A percentile compares a stretch with the other conserved stretches of the same genome.
Conservation (phyloP, 1,140 invertebrate species). For the Thaumatotibia leucotreta region DNA sequence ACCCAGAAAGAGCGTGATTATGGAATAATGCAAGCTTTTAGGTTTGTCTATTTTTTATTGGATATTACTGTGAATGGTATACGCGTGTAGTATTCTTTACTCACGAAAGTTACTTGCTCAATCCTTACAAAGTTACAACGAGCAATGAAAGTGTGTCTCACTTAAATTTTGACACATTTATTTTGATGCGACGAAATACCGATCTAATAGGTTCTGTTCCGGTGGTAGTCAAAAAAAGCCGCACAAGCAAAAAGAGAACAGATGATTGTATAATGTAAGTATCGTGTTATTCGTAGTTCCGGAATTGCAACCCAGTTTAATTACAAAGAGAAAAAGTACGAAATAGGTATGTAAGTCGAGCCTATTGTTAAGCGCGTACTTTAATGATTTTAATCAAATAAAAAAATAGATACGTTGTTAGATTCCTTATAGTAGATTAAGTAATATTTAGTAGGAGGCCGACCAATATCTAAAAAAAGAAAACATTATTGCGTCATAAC, state of each 20-base stretch:
- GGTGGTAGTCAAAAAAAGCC: background rate
- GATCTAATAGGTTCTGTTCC: background rate
- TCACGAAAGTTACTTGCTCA: no score
- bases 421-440: background rate
- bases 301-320: slow-evolving; percentile 5
- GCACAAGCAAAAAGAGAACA: background rate
- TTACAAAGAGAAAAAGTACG: background rate
- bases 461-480: no score
- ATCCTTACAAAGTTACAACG: no score
- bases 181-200: background rate
- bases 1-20: no score
- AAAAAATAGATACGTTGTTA: background rate
- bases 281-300: slow-evolving; percentile 1
- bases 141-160: no score
- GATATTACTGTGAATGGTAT: no score
- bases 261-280: slow-evolving; percentile 11
- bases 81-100: no score
- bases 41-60: no score
- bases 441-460: no score
- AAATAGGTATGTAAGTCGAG: background rate
- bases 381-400: background rate
- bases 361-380: background rate
- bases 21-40: no score
- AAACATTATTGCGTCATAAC: no score
- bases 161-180: no score